Evolutionary conservation across 2,797 vertebrate species (phyloP), one percentile per base, ranked within the genome.

Genomic region (Lophura swinhoii): DNA sequence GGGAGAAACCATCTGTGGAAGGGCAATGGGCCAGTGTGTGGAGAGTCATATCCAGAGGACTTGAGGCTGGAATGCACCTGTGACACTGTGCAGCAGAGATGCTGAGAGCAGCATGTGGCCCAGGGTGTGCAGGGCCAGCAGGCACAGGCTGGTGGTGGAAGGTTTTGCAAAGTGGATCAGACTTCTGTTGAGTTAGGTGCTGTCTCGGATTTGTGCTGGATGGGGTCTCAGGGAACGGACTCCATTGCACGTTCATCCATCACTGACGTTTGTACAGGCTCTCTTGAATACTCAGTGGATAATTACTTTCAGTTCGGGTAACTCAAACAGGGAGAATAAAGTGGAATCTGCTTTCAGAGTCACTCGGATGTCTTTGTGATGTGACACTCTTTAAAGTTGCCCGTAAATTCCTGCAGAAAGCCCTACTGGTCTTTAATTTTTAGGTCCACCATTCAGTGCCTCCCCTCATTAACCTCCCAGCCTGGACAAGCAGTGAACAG

Each of bases 1-100:
- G 82, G 28, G 51, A 79, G 11, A 44, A 86, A 66, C 49, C 85
- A 93, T 90, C 87, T 95, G 93, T 49, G 77, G 39, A 41, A 84
- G 51, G 78, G 74, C 84, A 46, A n/a, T 8, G 7, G 59, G 68
- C 43, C 69, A 69, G 26, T 24, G 28, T 69, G 67, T 29, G 79
- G 73, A 89, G 72, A 68, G 24, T 43, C 56, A 73, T 71, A 75
- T 76, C 77, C 77, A 88, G 60, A 79, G 68, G 48, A 20, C 26
- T 23, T 51, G 90, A 72, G 79, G 85, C 59, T 67, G 6, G 33
- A 55, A 60, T 56, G 79, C 26, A 55, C 37, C 43, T 31, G 15
- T n/a, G 62, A 74, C 69, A 74, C 9, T 0, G 0, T 33, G 39
- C 28, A 75, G 14, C 41, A 56, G 72, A 16, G 70, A 14, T 78